Conservation (phyloP, 2,797 vertebrate genomes). For the Phoebastria nigripes region DNA sequence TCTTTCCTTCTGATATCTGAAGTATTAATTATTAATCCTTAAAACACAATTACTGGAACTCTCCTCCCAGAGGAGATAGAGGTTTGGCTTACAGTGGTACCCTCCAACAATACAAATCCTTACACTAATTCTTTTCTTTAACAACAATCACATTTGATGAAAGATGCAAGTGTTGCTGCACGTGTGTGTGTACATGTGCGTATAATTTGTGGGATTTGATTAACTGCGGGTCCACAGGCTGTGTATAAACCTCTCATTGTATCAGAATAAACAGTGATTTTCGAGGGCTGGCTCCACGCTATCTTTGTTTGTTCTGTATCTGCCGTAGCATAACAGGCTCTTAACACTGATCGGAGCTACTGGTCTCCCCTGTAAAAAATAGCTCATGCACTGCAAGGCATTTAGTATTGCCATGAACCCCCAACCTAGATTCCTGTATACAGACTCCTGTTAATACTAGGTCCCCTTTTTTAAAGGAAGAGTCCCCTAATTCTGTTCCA, state of each 20-base stretch:
- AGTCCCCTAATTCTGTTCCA: background rate
- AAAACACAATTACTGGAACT: background rate
- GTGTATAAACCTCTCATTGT: background rate
- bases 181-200: accelerated
- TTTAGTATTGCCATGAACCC: background rate
- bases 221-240: background rate
- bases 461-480: background rate
- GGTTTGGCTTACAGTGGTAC: background rate
- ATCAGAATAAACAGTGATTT: background rate
- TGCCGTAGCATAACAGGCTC: background rate
- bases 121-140: background rate
- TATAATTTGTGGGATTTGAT: background rate
- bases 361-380: background rate
- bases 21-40: slow-evolving; percentile 11
- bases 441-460: background rate
- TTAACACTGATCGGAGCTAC: background rate
- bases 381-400: background rate
- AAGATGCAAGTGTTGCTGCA: background rate
- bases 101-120: background rate
- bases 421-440: background rate
- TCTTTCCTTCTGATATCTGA: background rate
- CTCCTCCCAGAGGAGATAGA: background rate
- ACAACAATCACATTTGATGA: background rate
- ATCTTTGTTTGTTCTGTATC: slow-evolving; percentile 6
- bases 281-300: background rate